Evolutionary conservation across 2,113 vertebrate species (phyloP).

Genomic region (Rhabdornis inornatus): DNA sequence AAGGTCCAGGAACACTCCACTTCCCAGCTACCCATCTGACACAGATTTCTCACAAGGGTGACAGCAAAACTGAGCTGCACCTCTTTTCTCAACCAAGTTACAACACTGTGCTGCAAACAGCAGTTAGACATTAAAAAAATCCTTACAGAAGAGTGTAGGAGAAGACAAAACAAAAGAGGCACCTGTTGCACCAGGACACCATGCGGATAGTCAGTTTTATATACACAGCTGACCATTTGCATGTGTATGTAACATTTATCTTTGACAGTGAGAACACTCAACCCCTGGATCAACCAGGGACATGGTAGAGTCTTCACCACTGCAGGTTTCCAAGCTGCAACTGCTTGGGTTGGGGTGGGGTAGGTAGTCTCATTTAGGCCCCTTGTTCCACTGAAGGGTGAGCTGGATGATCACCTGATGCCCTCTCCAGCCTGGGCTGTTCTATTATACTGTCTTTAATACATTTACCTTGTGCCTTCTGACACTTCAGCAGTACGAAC

Average conservation of each 20-base stretch:
- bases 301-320: not conserved
- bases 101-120: not conserved
- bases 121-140: not conserved
- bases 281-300: not conserved
- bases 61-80: not conserved
- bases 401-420: not conserved
- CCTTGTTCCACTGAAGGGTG: not conserved
- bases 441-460: not conserved
- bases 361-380: not conserved
- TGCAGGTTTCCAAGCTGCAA: not conserved
- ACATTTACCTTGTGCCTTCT: not conserved
- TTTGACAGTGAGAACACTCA: not conserved
- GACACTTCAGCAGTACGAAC: not conserved
- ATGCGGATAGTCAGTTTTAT: not conserved
- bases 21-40: not conserved
- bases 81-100: not conserved
- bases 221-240: not conserved
- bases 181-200: not conserved
- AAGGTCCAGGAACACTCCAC: not conserved
- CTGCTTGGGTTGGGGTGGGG: not conserved
- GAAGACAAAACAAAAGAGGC: not conserved
- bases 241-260: not conserved
- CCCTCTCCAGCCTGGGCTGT: not conserved
- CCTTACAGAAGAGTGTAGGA: not conserved
- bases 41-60: not conserved